phyloP scores from a whole-genome alignment of 2,888 invertebrate genomes.

The Athalia cordata region DNA sequence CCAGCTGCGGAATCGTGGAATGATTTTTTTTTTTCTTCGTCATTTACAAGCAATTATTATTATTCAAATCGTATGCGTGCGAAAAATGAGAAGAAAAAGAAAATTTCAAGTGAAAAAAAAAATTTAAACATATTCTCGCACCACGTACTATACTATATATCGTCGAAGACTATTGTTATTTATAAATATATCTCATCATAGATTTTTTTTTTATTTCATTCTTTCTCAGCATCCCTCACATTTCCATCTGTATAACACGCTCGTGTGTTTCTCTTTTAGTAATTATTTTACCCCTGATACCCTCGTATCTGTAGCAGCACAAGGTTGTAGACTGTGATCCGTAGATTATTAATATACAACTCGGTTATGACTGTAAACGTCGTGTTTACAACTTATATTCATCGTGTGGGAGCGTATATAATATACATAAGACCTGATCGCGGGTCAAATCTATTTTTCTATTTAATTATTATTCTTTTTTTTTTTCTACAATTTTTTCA shows the following conservation, averaged over 20 bases:
- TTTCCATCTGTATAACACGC: not conserved
- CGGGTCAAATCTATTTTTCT: not conserved
- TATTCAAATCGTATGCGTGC: too few species aligned
- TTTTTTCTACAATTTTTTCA: not conserved
- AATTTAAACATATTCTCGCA: too few species aligned
- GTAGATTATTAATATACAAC: conserved; percentile 16
- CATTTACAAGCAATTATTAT: too few species aligned
- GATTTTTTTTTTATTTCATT: not conserved
- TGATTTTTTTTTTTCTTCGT: too few species aligned
- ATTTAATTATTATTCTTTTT: not conserved
- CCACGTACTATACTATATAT: too few species aligned
- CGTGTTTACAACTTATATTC: conserved; percentile 12
- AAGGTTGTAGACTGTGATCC: conserved; percentile 36
- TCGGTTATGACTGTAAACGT: conserved; percentile 8
- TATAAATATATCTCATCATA: too few species aligned
- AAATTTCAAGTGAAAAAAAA: too few species aligned
- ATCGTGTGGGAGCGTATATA: not conserved
- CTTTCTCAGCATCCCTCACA: not conserved
- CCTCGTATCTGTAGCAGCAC: not conserved
- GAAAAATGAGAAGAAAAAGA: too few species aligned
- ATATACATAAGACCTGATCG: not conserved
- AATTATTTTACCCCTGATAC: not conserved
- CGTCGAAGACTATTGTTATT: too few species aligned
- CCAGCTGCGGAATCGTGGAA: too few species aligned
- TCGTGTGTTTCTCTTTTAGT: not conserved